A percentile compares a stretch with the other conserved stretches of the same genome.
phyloP scores from a whole-genome alignment of 2,113 vertebrate genomes.

The Oryzias javanicus region DNA sequence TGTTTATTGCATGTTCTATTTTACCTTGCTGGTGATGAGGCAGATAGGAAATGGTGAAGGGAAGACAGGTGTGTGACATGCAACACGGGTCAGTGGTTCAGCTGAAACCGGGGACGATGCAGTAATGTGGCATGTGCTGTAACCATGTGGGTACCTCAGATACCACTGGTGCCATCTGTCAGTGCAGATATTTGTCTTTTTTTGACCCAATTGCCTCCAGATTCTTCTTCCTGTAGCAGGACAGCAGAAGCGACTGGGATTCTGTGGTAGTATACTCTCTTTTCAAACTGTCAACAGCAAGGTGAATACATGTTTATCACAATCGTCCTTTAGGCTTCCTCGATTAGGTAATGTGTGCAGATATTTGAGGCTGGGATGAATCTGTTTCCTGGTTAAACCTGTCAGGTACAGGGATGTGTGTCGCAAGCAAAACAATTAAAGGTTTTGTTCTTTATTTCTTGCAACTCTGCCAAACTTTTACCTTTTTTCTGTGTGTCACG shows the following conservation, averaged over 20 bases:
- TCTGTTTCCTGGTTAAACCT: background rate
- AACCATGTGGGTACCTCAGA: slow-evolving; percentile 18
- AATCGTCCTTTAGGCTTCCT: background rate
- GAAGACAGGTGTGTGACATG: background rate
- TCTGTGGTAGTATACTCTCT: background rate
- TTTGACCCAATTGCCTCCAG: background rate
- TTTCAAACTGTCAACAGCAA: background rate
- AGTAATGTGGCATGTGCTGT: slow-evolving; percentile 12
- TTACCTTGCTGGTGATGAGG: background rate
- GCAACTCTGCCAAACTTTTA: no score
- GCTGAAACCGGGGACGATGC: slow-evolving; percentile 1
- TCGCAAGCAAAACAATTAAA: background rate
- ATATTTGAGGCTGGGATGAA: background rate
- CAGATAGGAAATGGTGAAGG: background rate
- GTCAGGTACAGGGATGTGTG: background rate
- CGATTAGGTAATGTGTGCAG: background rate
- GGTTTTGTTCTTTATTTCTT: no score
- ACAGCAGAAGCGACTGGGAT: background rate
- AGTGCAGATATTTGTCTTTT: slow-evolving; percentile 10
- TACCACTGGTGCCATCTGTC: slow-evolving; percentile 16
- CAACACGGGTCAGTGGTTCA: slow-evolving; percentile 4
- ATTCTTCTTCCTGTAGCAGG: background rate
- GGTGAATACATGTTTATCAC: background rate
- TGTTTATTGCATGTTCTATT: background rate
- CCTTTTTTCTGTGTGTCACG: no score